Evolutionary conservation across 2,888 invertebrate species (phyloP), one percentile per base, ranked within the genome.

Genomic region (Synergus japonicus): DNA sequence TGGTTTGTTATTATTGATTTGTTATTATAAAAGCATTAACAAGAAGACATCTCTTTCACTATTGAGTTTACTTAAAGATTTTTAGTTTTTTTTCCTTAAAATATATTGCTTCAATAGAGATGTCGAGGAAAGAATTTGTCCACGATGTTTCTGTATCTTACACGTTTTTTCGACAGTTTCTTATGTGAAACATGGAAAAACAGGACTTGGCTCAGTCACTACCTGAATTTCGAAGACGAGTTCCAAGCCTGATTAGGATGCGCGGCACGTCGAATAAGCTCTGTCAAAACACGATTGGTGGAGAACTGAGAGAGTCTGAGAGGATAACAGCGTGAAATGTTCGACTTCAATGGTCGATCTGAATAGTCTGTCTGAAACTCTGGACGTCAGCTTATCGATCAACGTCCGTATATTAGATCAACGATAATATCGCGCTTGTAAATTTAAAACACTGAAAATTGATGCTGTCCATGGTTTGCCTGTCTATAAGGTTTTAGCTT

Each of bases 271-370:
- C 77, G 81, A 78, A 80, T 83, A 85, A 80, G 79, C 84, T 81
- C 79, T 86, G 86, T 86, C 86, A 86, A 84, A 86, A 86, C 83
- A 85, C 80, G 82, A 85, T 86, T 80, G 69, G 80, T 73, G 46
- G 58, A 78, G 76, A 82, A 79, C 81, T 76, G 66, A 78, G 67
- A 46, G 77, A 54, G 73, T 79, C 79, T 84, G 82, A 79, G 78
- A 78, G 76, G 60, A 76, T 79, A 79, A 77, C 66, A 41, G 78
- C 60, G 41, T 79, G 81, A 85, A 82, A 82, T 64, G 77, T 84
- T 78, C 46, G 82, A 80, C 85, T 85, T 78, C 46, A 81, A 22
- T 8, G 18, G 29, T 73, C 49, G 73, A 73, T 73, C 54, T 49
- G 37, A n/a, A 10, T 54, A 73, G 49, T 54, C 37, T 29, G 10